Evolutionary conservation across 2,113 vertebrate genomes (phyloP).

Genomic region (Dicrurus megarhynchus): DNA sequence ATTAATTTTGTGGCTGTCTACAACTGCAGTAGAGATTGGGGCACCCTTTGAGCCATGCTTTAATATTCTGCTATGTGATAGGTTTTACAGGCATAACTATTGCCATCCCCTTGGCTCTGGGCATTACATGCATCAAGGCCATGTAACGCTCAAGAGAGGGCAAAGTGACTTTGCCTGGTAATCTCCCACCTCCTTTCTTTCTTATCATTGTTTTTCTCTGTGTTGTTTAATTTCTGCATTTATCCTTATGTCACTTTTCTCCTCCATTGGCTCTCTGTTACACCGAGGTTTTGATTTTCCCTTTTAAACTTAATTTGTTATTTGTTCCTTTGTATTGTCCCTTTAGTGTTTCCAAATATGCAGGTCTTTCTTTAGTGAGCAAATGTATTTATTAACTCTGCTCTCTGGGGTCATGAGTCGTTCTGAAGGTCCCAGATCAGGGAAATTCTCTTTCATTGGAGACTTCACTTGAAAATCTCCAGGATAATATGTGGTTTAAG

Average conservation of each 20-base stretch:
- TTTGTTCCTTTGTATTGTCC: not conserved
- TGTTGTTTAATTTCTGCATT: not conserved
- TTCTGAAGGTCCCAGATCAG: not conserved
- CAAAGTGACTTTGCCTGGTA: constrained; percentile 18
- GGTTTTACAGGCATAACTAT: not conserved
- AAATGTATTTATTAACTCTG: not conserved
- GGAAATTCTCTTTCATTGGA: not conserved
- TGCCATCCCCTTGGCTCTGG: constrained; percentile 14
- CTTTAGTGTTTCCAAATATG: not conserved
- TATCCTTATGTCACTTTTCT: not conserved
- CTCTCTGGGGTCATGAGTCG: not conserved
- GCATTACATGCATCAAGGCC: not conserved
- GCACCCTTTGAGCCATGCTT: not conserved
- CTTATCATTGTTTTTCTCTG: not conserved
- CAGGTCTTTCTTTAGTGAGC: not conserved
- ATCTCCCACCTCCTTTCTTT: not conserved
- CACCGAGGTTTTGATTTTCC: not conserved
- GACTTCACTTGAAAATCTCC: not conserved
- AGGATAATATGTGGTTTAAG: not conserved
- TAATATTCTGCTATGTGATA: not conserved
- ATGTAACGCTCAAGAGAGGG: constrained; percentile 21
- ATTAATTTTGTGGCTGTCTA: constrained; percentile 64
- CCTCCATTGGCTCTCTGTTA: not conserved
- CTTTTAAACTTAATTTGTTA: not conserved
- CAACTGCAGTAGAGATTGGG: constrained; percentile 10